Conservation (phyloP, 2,113 vertebrate genomes). For the Eretmochelys imbricata region DNA sequence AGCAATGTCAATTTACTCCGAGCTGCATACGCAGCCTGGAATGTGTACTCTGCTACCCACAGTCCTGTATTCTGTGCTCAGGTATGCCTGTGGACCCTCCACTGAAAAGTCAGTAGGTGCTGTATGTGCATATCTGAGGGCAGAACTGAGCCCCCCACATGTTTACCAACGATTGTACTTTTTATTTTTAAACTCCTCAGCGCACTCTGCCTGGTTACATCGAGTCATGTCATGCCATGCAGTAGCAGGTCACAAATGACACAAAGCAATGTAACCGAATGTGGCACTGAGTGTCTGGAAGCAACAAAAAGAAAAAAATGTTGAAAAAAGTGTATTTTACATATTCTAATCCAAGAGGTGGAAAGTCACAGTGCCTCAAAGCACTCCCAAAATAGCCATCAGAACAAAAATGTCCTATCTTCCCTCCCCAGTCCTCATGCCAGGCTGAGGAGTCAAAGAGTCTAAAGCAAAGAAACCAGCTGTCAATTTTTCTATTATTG, state of each 20-base stretch:
- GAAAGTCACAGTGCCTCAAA: neutral
- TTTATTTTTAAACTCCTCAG: neutral
- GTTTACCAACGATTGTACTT: neutral
- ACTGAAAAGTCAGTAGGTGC: neutral
- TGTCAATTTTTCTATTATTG: neutral
- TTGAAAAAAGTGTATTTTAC: neutral
- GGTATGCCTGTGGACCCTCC: slow-evolving; percentile 29
- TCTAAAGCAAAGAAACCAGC: neutral
- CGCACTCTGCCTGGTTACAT: neutral
- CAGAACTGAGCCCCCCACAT: neutral
- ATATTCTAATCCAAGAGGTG: neutral
- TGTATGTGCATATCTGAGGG: neutral
- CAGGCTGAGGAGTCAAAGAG: neutral
- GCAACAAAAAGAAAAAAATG: slow-evolving; percentile 37
- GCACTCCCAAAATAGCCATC: neutral
- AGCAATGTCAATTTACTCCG: slow-evolving; percentile 23
- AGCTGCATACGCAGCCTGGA: slow-evolving; percentile 28
- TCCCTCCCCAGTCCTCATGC: neutral
- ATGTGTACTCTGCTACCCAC: neutral
- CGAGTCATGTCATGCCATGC: fast-evolving
- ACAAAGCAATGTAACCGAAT: slow-evolving; percentile 18
- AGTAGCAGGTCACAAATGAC: neutral
- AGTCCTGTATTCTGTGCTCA: fast-evolving
- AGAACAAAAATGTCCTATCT: neutral
- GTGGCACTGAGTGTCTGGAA: neutral